phyloP scores from a whole-genome alignment of 2,888 invertebrate species.

The Epiblema foenella region DNA sequence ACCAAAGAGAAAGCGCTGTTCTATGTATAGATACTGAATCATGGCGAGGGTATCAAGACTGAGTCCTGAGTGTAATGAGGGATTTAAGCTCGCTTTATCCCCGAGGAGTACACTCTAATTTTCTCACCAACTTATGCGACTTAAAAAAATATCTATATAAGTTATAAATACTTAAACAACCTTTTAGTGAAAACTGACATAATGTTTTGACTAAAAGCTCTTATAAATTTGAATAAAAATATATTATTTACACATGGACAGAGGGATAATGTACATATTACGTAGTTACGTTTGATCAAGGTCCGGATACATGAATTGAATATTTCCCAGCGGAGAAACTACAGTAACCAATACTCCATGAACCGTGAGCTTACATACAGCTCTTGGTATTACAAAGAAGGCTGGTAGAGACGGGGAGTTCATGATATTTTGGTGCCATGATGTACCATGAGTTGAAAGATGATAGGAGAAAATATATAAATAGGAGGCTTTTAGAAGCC shows the following conservation, averaged over 20 bases:
- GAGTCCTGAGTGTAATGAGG: too few species aligned
- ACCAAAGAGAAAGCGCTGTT: too few species aligned
- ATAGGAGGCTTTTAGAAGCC: conserved; percentile 7
- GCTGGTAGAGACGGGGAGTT: background rate
- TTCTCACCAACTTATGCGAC: too few species aligned
- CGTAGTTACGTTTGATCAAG: conserved; percentile 38
- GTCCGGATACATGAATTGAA: conserved; percentile 39
- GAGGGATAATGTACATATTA: conserved; percentile 29
- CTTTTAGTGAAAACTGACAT: background rate
- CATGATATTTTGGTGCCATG: conserved; percentile 20
- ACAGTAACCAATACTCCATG: background rate
- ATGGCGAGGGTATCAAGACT: too few species aligned
- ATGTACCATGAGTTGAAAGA: conserved; percentile 40
- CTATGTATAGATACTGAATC: too few species aligned
- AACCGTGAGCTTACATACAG: background rate
- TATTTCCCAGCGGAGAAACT: conserved; percentile 39
- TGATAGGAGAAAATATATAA: conserved; percentile 32
- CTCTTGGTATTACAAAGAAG: conserved; percentile 4
- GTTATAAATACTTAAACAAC: conserved; percentile 1
- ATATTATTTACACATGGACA: conserved; percentile 30
- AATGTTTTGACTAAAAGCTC: background rate
- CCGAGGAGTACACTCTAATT: too few species aligned
- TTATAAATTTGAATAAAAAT: conserved; percentile 19
- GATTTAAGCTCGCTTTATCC: too few species aligned
- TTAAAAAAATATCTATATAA: too few species aligned